These are phyloP conservation scores for Proales similis DNA, from an alignment of 1,140 invertebrate genomes.

Conservation along the genomic window DNA sequence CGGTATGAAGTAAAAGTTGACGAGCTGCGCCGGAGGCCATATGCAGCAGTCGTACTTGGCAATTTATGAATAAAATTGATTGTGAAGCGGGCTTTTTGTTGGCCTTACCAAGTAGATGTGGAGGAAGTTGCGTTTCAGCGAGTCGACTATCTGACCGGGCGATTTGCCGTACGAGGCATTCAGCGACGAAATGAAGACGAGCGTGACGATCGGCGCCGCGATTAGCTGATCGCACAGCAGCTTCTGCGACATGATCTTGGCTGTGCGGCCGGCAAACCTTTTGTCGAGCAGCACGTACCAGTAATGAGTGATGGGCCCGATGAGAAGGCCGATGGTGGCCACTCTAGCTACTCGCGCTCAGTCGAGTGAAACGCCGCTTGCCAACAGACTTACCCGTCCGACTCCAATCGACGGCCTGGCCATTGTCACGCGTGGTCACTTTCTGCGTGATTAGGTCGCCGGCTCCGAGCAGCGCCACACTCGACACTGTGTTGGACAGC, in stretches of 20 bases:
- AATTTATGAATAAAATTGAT: background rate
- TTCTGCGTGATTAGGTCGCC: constrained; percentile 27
- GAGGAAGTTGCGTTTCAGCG: constrained; percentile 16
- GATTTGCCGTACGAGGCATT: constrained; percentile 23
- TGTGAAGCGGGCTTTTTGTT: background rate
- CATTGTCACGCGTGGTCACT: background rate
- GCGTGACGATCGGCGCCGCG: constrained; percentile 15
- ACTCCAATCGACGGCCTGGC: constrained; percentile 27
- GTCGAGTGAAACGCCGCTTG: background rate
- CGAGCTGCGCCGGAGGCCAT: constrained; percentile 7
- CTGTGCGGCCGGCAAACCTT: constrained; percentile 11
- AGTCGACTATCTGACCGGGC: constrained; percentile 1
- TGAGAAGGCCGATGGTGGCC: constrained; percentile 4
- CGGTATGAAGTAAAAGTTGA: constrained; percentile 34
- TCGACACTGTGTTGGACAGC: constrained; percentile 23
- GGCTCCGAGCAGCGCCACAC: constrained; percentile 13
- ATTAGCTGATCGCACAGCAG: constrained; percentile 21
- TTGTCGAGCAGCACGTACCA: constrained; percentile 24
- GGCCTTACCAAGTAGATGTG: constrained; percentile 10
- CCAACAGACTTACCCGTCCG: constrained; percentile 21
- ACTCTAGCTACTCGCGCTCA: constrained; percentile 3
- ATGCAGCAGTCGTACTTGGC: constrained; percentile 31
- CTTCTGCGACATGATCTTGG: constrained; percentile 1
- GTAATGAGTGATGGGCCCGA: constrained; percentile 21
- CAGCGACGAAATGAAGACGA: constrained; percentile 22